phyloP scores from a whole-genome alignment of 2,888 invertebrate genomes.

The Blastobasis lacticolella region DNA sequence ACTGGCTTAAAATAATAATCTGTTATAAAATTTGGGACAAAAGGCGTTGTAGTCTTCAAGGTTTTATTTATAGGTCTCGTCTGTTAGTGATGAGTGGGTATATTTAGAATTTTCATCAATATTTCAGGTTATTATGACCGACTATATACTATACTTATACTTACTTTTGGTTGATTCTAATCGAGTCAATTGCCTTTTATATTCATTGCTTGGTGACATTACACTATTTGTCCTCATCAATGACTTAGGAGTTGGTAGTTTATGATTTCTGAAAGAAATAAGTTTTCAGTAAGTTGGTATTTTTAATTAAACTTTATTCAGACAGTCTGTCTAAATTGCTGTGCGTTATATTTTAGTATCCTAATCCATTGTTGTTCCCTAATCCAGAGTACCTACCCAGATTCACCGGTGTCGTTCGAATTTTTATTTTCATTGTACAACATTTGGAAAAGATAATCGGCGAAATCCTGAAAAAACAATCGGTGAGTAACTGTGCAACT shows the following conservation, averaged over 20 bases:
- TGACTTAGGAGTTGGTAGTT: slow-evolving; percentile 86
- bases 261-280: slow-evolving; percentile 63
- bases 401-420: slow-evolving; percentile 22
- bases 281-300: background rate
- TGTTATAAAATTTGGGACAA: background rate
- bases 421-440: slow-evolving; percentile 45
- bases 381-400: background rate
- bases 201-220: slow-evolving; percentile 45
- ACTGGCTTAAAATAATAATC: background rate
- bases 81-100: background rate
- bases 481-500: background rate
- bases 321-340: too few relatives aligned
- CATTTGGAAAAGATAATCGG: slow-evolving; percentile 55
- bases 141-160: slow-evolving; percentile 9
- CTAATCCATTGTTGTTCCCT: too few relatives aligned
- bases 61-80: too few relatives aligned
- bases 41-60: background rate
- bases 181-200: slow-evolving; percentile 78
- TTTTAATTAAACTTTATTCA: background rate
- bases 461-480: slow-evolving; percentile 42
- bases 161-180: slow-evolving; percentile 65
- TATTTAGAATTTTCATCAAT: background rate
- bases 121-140: background rate
- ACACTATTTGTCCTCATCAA: slow-evolving; percentile 90
- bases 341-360: too few relatives aligned